These are phyloP conservation scores for Bombus pascuorum DNA, from an alignment of 1,140 invertebrate genomes.

Conservation along the genomic window DNA sequence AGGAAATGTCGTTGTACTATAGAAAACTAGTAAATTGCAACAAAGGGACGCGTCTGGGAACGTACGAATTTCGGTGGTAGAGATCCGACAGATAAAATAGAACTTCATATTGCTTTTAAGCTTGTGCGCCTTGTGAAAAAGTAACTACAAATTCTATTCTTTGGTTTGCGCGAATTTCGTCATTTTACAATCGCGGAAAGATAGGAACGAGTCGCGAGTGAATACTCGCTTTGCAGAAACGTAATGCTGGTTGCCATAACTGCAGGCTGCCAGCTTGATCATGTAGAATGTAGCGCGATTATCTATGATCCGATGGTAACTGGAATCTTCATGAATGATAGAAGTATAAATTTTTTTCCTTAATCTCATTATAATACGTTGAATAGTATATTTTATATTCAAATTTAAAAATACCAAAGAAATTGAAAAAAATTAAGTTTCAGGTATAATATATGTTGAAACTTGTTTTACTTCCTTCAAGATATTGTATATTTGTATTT, in stretches of 20 bases:
- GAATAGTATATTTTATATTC: too few relatives aligned
- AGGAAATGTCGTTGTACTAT: constrained; percentile 11
- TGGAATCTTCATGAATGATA: background rate
- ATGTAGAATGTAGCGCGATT: too few relatives aligned
- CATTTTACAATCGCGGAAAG: constrained; percentile 20
- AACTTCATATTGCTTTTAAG: constrained; percentile 9
- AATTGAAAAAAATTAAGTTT: too few relatives aligned
- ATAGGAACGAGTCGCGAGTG: background rate
- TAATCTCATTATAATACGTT: background rate
- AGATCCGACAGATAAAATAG: constrained; percentile 8
- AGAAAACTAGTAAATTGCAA: constrained; percentile 14
- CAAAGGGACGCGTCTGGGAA: constrained; percentile 28
- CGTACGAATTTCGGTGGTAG: constrained; percentile 29
- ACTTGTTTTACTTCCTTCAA: too few relatives aligned
- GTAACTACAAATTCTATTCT: constrained; percentile 9
- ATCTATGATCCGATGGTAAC: background rate
- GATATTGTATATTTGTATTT: too few relatives aligned
- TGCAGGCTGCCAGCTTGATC: background rate
- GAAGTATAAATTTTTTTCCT: background rate
- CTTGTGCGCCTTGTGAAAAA: constrained; percentile 30
- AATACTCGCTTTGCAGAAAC: constrained; percentile 1
- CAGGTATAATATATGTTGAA: too few relatives aligned
- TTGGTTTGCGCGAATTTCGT: constrained; percentile 25
- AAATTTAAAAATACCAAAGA: too few relatives aligned
- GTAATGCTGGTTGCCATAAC: constrained; percentile 37